These are phyloP conservation scores for Nudaria mundana DNA, from an alignment of 2,888 invertebrate genomes.

Conservation along the genomic window DNA sequence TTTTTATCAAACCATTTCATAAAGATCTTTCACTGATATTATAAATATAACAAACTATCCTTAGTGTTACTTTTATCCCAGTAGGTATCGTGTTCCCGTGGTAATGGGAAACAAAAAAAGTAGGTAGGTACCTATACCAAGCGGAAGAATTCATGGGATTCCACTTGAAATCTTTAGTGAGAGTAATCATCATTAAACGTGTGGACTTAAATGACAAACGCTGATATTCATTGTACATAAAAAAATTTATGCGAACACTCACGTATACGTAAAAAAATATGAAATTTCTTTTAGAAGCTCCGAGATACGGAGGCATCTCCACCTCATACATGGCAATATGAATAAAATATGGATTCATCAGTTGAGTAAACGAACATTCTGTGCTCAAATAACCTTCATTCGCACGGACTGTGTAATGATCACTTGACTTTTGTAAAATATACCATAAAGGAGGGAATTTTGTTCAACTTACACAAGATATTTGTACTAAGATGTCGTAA, in stretches of 20 bases:
- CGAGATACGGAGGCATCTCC: slow-evolving; percentile 35
- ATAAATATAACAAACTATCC: no score
- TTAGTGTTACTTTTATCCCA: no score
- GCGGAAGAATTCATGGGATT: no score
- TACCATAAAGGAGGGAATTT: slow-evolving; percentile 20
- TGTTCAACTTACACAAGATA: slow-evolving; percentile 10
- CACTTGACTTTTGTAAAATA: slow-evolving; percentile 42
- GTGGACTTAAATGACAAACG: slow-evolving; percentile 21
- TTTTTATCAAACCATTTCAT: no score
- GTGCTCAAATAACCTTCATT: slow-evolving; percentile 51
- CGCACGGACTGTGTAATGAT: slow-evolving; percentile 47
- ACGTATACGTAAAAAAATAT: slow-evolving; percentile 39
- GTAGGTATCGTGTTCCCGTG: no score
- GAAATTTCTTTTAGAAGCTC: slow-evolving; percentile 36
- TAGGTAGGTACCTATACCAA: no score
- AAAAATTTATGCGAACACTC: slow-evolving; percentile 39
- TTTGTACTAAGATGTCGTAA: slow-evolving; percentile 12
- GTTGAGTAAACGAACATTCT: slow-evolving; percentile 64
- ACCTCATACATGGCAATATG: slow-evolving; percentile 59
- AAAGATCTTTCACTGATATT: no score
- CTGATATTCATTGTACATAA: slow-evolving; percentile 26
- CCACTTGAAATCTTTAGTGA: no score
- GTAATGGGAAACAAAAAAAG: no score
- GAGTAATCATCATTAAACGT: slow-evolving; percentile 11
- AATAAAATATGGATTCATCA: slow-evolving; percentile 76